Conservation (phyloP, 2,797 vertebrate genomes). For the Bryconaethiops microstoma region DNA sequence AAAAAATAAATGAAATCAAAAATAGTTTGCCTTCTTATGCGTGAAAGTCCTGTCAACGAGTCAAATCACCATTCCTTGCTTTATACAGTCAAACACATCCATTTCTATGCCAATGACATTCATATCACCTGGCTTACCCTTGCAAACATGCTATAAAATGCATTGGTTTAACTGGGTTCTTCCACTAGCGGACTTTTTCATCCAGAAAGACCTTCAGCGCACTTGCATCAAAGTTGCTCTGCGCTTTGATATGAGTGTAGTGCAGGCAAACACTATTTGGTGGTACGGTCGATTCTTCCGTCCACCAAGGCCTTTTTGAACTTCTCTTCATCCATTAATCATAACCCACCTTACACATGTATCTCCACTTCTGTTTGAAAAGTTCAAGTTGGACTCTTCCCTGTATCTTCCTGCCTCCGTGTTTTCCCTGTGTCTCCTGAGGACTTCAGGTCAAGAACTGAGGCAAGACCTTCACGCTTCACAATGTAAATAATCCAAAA, state of each 20-base stretch:
- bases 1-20: not conserved
- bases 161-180: not conserved
- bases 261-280: not conserved
- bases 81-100: not conserved
- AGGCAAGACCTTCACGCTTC: not conserved
- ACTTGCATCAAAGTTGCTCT: constrained; percentile 10
- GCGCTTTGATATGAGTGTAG: not conserved
- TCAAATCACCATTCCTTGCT: not conserved
- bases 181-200: not conserved
- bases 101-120: too few species aligned
- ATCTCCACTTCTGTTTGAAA: constrained; percentile 30
- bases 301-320: constrained; percentile 18
- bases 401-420: not conserved
- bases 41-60: not conserved
- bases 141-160: not conserved
- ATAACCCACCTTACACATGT: not conserved
- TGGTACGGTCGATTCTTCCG: constrained; percentile 5
- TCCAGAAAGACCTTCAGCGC: not conserved
- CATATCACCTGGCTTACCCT: not conserved
- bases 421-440: constrained; percentile 13
- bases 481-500: constrained; percentile 36
- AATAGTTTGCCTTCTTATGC: not conserved
- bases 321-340: constrained; percentile 41
- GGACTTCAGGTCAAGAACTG: constrained; percentile 20
- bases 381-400: not conserved